Evolutionary conservation across 2,113 vertebrate species (phyloP), one percentile per base, ranked within the genome.

Genomic region (Lepus europaeus): DNA sequence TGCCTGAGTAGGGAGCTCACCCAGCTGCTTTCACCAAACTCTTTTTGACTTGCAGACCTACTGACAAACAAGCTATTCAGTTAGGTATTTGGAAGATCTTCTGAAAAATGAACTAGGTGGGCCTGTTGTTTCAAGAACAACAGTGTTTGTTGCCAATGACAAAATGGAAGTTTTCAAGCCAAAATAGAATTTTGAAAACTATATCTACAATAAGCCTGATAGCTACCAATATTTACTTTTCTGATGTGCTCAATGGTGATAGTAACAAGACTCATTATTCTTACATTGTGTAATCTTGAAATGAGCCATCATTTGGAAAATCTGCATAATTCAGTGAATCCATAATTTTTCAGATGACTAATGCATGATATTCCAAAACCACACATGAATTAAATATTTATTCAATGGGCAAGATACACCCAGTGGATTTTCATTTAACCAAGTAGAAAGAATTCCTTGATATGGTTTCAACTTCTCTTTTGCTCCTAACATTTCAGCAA

Each of bases 1-100:
- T 68, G 59, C 33, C 68, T 93, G 59, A 83, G 8, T 33, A 89
- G 61, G 89, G 61, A 80, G 19, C 45, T 74, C n/a, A 91, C 64
- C 74, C 86, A 83, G 31, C 59, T 45, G 4, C 36, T 72, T 49
- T 78, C 76, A 76, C 89, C 91, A 81, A 90, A 56, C 53, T 91
- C 22, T 36, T 93, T 97, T 92, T 80, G 93, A 82, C 64, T 83
- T 95, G 80, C 90, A 87, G 69, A 90, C 85, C 25, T 63, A 72
- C 63, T 69, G 45, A 85, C 49, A 91, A 76, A 87, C 25, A 89
- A 59, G 20, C 73, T 82, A 56, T 45, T 87, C 61, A 92, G 25
- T 83, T 76, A 53, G 64, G 36, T 79, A 74, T 96, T 72, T 94
- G 29, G 83, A 93, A 69, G n/a, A 95, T 0, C 13, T 89, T 87